Evolutionary conservation across 2,888 invertebrate genomes (phyloP), one percentile per base, ranked within the genome.

Genomic region (Nebria brevicollis): DNA sequence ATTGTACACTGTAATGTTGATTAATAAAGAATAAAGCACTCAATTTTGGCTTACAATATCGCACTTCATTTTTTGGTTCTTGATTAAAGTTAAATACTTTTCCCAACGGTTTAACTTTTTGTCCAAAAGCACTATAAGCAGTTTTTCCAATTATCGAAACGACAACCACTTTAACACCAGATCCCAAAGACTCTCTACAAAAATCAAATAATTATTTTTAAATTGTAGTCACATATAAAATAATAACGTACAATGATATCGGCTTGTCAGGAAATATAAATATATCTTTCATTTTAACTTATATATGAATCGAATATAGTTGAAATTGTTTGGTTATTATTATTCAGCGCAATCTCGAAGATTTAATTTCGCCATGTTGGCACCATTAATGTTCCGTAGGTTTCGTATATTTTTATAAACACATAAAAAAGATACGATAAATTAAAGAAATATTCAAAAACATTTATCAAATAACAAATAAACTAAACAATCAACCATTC

Each of bases 121-220:
- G 92, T 82, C 93, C 92, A 84, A 87, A 88, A 66, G 93, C 91
- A 85, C 92, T 90, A 86, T 92, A 92, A 0, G 93, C 91, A 41
- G 94, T 93, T 88, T 94, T 94, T 10, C 95, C 95, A 85, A 95
- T 92, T 26, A 95, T 90, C 10, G 95, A 94, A 10, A 95, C 92
- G 1, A 95, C 91, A 7, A 94, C 92, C 64, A 94, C 92, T 85
- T 93, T 93, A 77, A 92, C 91, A 77, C 84, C 84, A 72, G 84
- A 82, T 74, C 85, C 85, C 72, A 84, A 85, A 70, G 84, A 81
- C 72, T 86, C 85, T 66, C 88, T 87, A 82, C 81, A 87, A 68
- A 72, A n/a, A 15, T 54, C 72, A 66, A 68, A 41, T 64, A 70
- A 74, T 70, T 75, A n/a, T 65, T 10, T 82, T 79, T 65, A 83